Percentiles rank a stretch among this genome's conserved stretches.
Evolutionary conservation across 2,888 invertebrate genomes (phyloP).

Genomic region (Pyrocoelia pectoralis): DNA sequence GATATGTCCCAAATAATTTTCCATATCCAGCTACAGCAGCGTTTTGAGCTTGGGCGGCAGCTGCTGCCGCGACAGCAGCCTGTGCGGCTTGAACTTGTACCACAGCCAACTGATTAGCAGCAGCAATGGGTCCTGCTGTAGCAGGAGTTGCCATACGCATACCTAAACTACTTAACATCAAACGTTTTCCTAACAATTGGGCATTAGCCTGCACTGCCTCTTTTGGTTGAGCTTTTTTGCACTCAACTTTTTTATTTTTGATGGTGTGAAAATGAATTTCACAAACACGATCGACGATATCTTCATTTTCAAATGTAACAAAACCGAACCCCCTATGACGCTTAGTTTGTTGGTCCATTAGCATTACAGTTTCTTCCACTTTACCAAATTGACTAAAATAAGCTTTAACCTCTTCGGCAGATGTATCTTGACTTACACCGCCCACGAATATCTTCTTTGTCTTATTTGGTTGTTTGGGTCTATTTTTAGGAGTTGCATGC

Average conservation of each 20-base stretch:
- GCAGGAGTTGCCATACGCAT: constrained; percentile 69
- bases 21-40: constrained; percentile 72
- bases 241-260: constrained; percentile 90
- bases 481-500: constrained; percentile 90
- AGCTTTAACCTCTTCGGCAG: constrained; percentile 88
- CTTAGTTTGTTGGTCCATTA: constrained; percentile 94
- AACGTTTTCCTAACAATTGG: constrained; percentile 72
- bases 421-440: constrained; percentile 91
- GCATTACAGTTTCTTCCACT: constrained; percentile 91
- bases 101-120: constrained; percentile 69
- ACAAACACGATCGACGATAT: constrained; percentile 91
- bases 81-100: constrained; percentile 60
- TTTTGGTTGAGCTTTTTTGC: constrained; percentile 92
- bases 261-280: constrained; percentile 93
- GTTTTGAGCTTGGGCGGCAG: constrained; percentile 67
- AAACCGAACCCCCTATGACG: constrained; percentile 91
- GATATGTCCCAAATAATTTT: constrained; percentile 71
- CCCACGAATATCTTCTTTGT: constrained; percentile 94
- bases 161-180: constrained; percentile 76
- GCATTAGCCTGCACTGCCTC: constrained; percentile 82
- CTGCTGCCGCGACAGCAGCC: constrained; percentile 59
- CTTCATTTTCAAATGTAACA: constrained; percentile 91
- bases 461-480: constrained; percentile 84
- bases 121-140: constrained; percentile 60
- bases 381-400: constrained; percentile 91